Evolutionary conservation across 2,797 vertebrate species (phyloP), one percentile per base, ranked within the genome.

Genomic region (Paratrypauchen microcephalus): DNA sequence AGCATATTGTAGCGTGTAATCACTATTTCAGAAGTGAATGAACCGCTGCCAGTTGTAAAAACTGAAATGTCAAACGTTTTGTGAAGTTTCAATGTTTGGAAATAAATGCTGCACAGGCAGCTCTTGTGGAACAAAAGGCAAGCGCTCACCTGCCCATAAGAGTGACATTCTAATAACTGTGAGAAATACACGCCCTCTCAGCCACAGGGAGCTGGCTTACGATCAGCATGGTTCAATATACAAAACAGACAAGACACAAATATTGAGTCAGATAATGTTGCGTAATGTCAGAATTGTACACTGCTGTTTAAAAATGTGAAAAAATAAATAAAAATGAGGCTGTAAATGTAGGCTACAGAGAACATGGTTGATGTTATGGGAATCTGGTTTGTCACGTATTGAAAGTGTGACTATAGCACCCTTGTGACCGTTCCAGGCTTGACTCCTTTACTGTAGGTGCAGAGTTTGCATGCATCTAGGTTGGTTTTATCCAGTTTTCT

Each of bases 141-240:
- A 62, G 65, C 54, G 65, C 28, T 47, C 67, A 83, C 70, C 72
- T 85, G 81, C 74, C 70, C 74, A 45, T 68, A 52, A 74, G 64
- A 76, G 57, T 66, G 69, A 74, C 76, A 78, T 69, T 72, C 66
- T 75, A 85, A 79, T 81, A 74, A 76, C 68, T 75, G 60, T 58
- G 65, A 77, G 50, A 63, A 74, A 65, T 65, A 77, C 69, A 55
- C 39, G 47, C 32, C 45, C 73, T n/a, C 52, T 66, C 69, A 66
- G 47, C 26, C 50, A 47, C 57, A 58, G 59, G 57, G 32, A 73
- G 9, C 70, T 77, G 48, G 62, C 63, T 77, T 59, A 11, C 28
- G 45, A 52, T 78, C 68, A 79, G 21, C 4, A 67, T 28, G 54
- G 24, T 26, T 68, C 63, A 62, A 72, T 18, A 26, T 55, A 80